Base-by-base conservation (phyloP, 2,113 vertebrate species). In the Canis aureus region DNA sequence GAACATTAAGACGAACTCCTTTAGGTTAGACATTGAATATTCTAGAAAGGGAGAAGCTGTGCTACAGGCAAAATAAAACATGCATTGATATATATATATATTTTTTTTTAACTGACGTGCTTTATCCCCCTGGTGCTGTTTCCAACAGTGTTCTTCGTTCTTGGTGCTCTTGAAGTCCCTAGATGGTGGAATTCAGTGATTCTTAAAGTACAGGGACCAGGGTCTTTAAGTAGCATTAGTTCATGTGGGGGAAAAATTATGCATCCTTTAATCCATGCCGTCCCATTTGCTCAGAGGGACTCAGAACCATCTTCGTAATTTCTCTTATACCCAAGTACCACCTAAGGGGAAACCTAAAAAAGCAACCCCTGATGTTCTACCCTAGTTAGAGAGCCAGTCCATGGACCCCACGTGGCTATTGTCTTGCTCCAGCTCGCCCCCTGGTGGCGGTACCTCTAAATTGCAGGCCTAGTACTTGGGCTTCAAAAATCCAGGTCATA, bases 21-120 rank as follows among this genome's bases (percentile, higher is more conserved):
- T 91, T 43, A 20, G 78, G 78, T 89, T 32, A 97, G 84, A 29
- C 43, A 80, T n/a, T n/a, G 60, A 38, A 16, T 81, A 49, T 22
- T 79, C 35, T 29, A 29, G 73, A 89, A 20, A 91, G 38, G 73
- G 51, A 71, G 64, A 64, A 59, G 55, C 53, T 57, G 35, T 66
- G 0, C 69, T 69, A 25, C n/a, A 29, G 66, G 66, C 66, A 89
- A 82, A 94, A 95, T 73, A 79, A 89, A 79, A 80, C 53, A 76
- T 2, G 23, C 22, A 22, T 5, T 62, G 38, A 38, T 3, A 38
- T 38, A 38, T 38, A 38, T 38, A 38, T 38, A 38, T 38, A 38
- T 74, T 73, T 29, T 38, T 87, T 86, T 67, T 6, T 9, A 60
- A 67, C 38, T 35, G 43, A 53, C 86, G 27, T 32, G 19, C 16